Base-by-base conservation (phyloP, 1,140 invertebrate species). In the Samia ricini region DNA sequence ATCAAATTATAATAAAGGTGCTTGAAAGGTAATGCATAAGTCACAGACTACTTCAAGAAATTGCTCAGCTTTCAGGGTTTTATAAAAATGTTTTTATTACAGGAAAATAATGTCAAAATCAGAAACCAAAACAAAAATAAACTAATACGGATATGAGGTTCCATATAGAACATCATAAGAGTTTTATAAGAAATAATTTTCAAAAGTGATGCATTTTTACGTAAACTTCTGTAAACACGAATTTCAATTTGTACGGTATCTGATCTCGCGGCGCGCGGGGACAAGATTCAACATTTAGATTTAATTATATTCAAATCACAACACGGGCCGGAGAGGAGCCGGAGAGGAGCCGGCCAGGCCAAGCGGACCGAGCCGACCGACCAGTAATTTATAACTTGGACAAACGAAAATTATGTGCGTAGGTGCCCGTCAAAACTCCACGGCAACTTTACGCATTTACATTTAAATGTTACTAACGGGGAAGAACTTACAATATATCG, bases 321-420 rank as follows among this genome's bases (percentile, higher is more conserved):
- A 59, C 68, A 69, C 54, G 71, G 65, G 64, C 33, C 33, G 10
- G 33, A 15, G 33, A 42, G 33, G 33, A 42, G 33, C 33, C 33
- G 10, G 33, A 15, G 33, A 42, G 33, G 33, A 42, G 33, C 33
- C n/a, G n/a, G n/a, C n/a, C 33, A 42, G 60, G 52, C 50, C 56
- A 29, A 50, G 36, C 36, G 63, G 51, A 29, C 20, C 42, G 61
- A 48, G 36, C 5, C 36, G 20, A 52, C 51, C 51, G 51, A 52
- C 33, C 33, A 58, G 61, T 69, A 76, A 71, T 76, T 80, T 80
- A 71, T 72, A 76, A 79, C 73, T 81, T 76, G 79, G 77, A 72
- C 80, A 74, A 69, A 75, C 67, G 75, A 70, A 76, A 83, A 78
- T 81, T 77, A 83, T 74, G 79, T 80, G 74, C 76, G 76, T 81